Base-by-base conservation (phyloP, 1,140 invertebrate species). In the Diabrotica virgifera region DNA sequence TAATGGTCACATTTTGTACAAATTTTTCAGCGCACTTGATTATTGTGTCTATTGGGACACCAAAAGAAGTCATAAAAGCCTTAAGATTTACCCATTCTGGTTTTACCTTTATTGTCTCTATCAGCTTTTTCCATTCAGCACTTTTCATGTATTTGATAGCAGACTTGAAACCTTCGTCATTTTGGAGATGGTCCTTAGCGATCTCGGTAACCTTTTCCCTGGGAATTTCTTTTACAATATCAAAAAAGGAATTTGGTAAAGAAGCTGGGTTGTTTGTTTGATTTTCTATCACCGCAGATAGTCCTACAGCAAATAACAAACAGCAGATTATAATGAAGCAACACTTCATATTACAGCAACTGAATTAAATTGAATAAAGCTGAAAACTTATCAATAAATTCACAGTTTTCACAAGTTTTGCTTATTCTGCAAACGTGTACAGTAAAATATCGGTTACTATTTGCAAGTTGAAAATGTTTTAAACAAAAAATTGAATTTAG, bases 151-250 rank as follows among this genome's bases (percentile, higher is more conserved):
- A 74, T 9, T 64, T 57, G 1, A 76, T 14, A 11, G 69, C 73
- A 13, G 73, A 68, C 52, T 70, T 70, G 62, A 74, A 75, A 8
- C 68, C 69, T 36, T 62, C 38, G 38, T 76, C 75, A 40, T 54
- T 63, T 24, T 69, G 59, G 6, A 75, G 52, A 57, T 76, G 75
- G 6, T 56, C 36, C 24, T 68, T 36, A 11, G 64, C 56, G 12
- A 74, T 59, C 56, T 68, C 60, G 7, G 64, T 46, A 6, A 74
- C 52, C 56, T 68, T 52, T 11, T 68, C 62, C 6, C 46, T 46
- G 0, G 70, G 70, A 10, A 46, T 46, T 6, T 10, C 8, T 46
- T 46, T 8, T 46, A 46, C 2, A n/a, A 46, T 46, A 10, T 46
- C 40, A 5, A 10, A 5, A 10, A 46, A 2, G 8, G 8, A 8